Base-by-base conservation (phyloP, 2,113 vertebrate species). In the Labrus mixtus region DNA sequence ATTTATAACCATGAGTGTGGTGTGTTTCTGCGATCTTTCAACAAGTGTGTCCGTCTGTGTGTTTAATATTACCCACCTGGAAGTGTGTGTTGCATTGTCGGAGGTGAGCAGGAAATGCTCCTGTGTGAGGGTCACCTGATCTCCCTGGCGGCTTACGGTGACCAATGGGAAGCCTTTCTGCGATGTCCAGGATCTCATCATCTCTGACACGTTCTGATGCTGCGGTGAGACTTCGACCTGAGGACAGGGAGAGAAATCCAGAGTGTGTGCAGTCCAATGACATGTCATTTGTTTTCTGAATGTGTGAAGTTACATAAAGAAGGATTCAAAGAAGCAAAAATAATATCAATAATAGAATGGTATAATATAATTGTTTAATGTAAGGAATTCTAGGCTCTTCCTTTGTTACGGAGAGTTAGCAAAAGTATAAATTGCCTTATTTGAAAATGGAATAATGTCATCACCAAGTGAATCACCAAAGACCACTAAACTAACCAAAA, bases 101-200 rank as follows among this genome's bases (percentile, higher is more conserved):
- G 94, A 68, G n/a, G 96, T 95, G 72, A 94, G 92, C 45, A 94
- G 91, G 86, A 97, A 98, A 73, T 92, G 95, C 82, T 99, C 96
- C 84, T 99, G 98, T 10, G 94, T 92, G 37, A 99, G 19, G 68
- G 57, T 90, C 80, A 99, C 91, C 63, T 87, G 61, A 58, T 87
- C 95, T 66, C 94, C 96, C 23, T 91, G 92, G 73, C 87, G 95
- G 64, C 83, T 93, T 66, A 98, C 94, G 22, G 95, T 98, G 66
- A 99, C 95, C 90, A 99, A 84, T 50, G 98, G 98, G 93, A 98
- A 97, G 67, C 98, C 98, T 92, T 97, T 97, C 76, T 97, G 96
- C 15, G 94, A 87, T 13, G 96, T 96, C 98, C 98, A 99, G 0
- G 96, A 96, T 85, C 92, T 95, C 98, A 99, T 99, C 91, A 99